phyloP scores from a whole-genome alignment of 1,140 invertebrate species.

The Brachionus sp. region DNA sequence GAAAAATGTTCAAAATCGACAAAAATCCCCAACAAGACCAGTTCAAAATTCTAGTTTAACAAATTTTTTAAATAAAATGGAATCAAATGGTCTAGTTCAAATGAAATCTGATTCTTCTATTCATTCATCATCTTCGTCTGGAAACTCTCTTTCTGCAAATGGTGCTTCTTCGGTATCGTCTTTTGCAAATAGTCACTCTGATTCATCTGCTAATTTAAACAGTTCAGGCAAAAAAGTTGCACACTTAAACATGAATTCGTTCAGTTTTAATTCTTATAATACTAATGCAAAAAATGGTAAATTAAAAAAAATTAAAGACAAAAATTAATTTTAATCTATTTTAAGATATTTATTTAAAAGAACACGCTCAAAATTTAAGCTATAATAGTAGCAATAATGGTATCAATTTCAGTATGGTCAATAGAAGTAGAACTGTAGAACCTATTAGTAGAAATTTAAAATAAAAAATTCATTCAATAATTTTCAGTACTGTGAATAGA shows the following conservation, averaged over 20 bases:
- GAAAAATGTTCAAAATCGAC: conserved; percentile 52
- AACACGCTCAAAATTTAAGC: not conserved
- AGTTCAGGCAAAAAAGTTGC: not conserved
- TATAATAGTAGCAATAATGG: not conserved
- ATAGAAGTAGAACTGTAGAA: conserved; percentile 7
- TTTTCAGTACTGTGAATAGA: too few relatives aligned
- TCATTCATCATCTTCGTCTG: not conserved
- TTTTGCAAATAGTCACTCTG: not conserved
- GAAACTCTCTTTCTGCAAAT: not conserved
- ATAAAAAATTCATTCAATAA: not conserved
- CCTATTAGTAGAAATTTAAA: not conserved
- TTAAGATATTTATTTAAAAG: not conserved
- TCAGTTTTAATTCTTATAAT: conserved; percentile 5
- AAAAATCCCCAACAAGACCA: not conserved
- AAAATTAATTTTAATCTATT: not conserved
- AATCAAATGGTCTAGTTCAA: not conserved
- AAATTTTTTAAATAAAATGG: not conserved
- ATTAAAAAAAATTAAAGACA: not conserved
- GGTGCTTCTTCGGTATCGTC: not conserved
- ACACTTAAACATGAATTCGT: not conserved
- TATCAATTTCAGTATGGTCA: not conserved
- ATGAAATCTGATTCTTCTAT: not conserved
- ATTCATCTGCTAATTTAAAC: not conserved
- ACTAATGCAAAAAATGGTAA: not conserved
- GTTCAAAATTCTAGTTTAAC: not conserved